A percentile compares a stretch with the other conserved stretches of the same genome.
These are phyloP conservation scores for Nemurella pictetii DNA, from an alignment of 2,888 invertebrate species.

Conservation along the genomic window DNA sequence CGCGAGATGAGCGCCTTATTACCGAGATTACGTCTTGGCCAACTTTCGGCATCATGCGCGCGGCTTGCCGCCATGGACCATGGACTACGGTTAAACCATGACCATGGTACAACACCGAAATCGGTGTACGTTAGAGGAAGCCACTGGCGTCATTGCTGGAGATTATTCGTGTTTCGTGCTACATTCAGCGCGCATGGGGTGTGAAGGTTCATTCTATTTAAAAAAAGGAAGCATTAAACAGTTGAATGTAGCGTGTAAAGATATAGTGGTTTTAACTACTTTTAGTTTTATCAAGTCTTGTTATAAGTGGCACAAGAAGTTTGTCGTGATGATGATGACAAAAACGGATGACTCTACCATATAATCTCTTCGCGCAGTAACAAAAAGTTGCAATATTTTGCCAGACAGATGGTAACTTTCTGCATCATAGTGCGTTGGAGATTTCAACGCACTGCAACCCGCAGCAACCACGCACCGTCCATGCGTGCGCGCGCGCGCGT, in stretches of 20 bases:
- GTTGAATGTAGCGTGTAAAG: neutral
- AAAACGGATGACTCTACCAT: too few relatives aligned
- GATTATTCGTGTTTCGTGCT: too few relatives aligned
- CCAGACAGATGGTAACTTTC: too few relatives aligned
- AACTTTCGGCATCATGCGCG: neutral
- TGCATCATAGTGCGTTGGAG: too few relatives aligned
- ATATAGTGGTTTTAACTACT: neutral
- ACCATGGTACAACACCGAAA: neutral
- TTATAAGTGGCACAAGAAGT: neutral
- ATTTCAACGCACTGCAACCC: too few relatives aligned
- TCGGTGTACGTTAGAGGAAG: neutral
- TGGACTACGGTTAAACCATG: neutral
- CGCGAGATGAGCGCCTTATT: neutral
- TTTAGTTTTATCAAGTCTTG: too few relatives aligned
- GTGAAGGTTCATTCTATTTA: neutral
- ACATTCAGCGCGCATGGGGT: neutral
- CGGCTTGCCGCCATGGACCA: neutral
- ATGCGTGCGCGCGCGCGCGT: too few relatives aligned
- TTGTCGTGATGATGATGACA: neutral
- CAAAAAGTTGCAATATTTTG: too few relatives aligned
- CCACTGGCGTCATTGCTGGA: neutral
- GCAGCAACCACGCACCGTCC: too few relatives aligned
- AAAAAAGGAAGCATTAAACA: neutral
- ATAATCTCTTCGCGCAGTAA: too few relatives aligned
- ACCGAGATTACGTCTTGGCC: neutral